Evolutionary conservation across 2,888 invertebrate genomes (phyloP), one percentile per base, ranked within the genome.

Genomic region (Caenorhabditis uteleia): DNA sequence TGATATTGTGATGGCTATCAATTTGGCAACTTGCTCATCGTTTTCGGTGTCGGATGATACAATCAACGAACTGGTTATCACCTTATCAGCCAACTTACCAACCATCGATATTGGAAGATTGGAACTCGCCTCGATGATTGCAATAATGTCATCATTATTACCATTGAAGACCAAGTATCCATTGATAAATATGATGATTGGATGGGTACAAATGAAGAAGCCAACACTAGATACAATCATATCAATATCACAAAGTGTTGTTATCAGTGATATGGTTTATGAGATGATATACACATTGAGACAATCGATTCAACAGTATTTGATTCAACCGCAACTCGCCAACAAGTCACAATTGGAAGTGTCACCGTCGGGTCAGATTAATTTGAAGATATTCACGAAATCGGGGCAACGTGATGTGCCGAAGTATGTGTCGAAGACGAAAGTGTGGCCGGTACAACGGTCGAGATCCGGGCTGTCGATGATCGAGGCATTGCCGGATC

Each of bases 141-240:
- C 59, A 6, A 14, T 34, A 18, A 53, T 53, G 51, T 39, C 51
- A 6, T 40, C 51, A 10, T 31, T 47, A 10, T 16, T 59, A 36
- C 40, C 46, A 14, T 25, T 46, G 51, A 10, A 27, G 16, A 23
- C 27, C n/a, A 59, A 59, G 43, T 27, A 51, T 27, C 51, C 47
- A 3, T 36, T 59, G n/a, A 47, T 59, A 23, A 59, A 59, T 38
- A 39, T 46, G 47, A 47, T 46, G 31, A 47, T 59, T 47, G 26
- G 27, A 2, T 59, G 57, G 56, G n/a, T n/a, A n/a, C n/a, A n/a
- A n/a, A n/a, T n/a, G n/a, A n/a, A n/a, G n/a, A n/a, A n/a, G n/a
- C n/a, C n/a, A n/a, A n/a, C n/a, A n/a, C 34, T 10, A 5, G 4
- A 14, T 12, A 34, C 8, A 34, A 34, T 34, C n/a, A 7, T n/a